These are phyloP conservation scores for Anticlea derivata DNA, from an alignment of 2,888 invertebrate species.

Conservation along the genomic window DNA sequence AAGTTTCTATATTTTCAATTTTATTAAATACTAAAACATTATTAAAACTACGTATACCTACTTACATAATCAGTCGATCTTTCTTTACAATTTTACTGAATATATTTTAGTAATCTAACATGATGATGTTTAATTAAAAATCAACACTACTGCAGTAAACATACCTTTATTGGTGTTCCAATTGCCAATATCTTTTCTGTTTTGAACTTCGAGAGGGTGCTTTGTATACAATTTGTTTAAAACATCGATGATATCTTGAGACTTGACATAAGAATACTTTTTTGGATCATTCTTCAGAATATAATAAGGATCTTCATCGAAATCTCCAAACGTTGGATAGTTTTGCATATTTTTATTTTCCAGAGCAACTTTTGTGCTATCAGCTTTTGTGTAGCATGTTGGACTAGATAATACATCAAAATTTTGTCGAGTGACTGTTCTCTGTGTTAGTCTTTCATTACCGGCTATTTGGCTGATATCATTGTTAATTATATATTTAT, in stretches of 20 bases:
- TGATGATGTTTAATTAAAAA: too few relatives aligned
- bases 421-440: background rate
- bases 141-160: too few relatives aligned
- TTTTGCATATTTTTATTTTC: background rate
- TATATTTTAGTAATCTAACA: too few relatives aligned
- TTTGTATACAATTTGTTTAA: slow-evolving; percentile 6
- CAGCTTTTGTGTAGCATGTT: background rate
- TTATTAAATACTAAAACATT: too few relatives aligned
- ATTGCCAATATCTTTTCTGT: background rate
- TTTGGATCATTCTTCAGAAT: background rate
- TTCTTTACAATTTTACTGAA: too few relatives aligned
- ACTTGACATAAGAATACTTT: slow-evolving; percentile 1
- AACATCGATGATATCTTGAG: slow-evolving; percentile 10
- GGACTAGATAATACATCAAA: background rate
- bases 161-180: slow-evolving; percentile 2
- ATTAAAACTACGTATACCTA: too few relatives aligned
- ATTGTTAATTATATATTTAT: slow-evolving; percentile 1
- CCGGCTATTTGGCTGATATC: background rate
- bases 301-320: background rate
- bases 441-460: background rate
- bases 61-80: too few relatives aligned
- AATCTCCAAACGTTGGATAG: background rate
- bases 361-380: background rate
- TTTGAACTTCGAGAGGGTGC: background rate
- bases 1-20: too few relatives aligned